These are phyloP conservation scores for Proterorhinus semilunaris DNA, from an alignment of 2,113 vertebrate species.

Conservation along the genomic window DNA sequence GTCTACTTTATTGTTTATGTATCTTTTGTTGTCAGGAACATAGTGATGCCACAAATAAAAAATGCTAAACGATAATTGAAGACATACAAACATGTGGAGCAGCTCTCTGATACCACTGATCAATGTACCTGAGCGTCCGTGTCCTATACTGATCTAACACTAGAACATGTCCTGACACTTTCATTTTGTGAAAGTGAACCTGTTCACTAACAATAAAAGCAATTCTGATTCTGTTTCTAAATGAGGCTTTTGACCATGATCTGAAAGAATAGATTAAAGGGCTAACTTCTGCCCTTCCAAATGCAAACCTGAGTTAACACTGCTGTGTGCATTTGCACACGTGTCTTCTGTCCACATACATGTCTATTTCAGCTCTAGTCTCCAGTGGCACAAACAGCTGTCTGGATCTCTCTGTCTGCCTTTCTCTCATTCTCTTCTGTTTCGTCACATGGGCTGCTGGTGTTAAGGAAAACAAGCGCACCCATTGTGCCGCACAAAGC, in stretches of 20 bases:
- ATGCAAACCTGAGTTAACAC: slow-evolving; percentile 5
- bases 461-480: slow-evolving; percentile 80
- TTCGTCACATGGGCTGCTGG: slow-evolving; percentile 75
- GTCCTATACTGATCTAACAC: no score
- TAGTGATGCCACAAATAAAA: no score
- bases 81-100: no score
- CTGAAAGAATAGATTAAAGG: slow-evolving; percentile 17
- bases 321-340: slow-evolving; percentile 13
- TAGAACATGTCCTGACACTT: no score
- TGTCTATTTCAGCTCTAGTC: slow-evolving; percentile 52
- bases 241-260: not conserved
- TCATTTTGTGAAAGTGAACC: no score
- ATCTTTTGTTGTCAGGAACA: no score
- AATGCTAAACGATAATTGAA: no score
- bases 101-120: no score
- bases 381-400: slow-evolving; percentile 74
- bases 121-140: no score
- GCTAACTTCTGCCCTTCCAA: slow-evolving; percentile 3
- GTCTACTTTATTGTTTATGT: no score
- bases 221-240: not conserved
- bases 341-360: slow-evolving; percentile 21
- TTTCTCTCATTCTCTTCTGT: slow-evolving; percentile 59
- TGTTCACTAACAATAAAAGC: not conserved
- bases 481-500: slow-evolving; percentile 79
- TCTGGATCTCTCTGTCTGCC: slow-evolving; percentile 61